Base-by-base conservation (phyloP, 37 sponge, comb jelly and placozoan species). In the Halichondria panicea region DNA sequence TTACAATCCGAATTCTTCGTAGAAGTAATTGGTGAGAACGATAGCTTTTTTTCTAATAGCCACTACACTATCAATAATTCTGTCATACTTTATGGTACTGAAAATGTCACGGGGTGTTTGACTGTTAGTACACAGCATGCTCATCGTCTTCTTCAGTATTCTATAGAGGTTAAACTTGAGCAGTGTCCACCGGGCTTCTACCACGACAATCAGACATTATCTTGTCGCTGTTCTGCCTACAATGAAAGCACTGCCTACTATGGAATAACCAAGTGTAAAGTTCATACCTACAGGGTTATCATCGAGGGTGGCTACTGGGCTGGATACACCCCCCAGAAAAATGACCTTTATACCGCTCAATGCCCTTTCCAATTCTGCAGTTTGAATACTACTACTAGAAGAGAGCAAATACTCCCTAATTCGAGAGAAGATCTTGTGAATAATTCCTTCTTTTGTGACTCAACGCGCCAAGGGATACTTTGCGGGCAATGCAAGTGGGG, bases 401-500 rank as follows among this genome's bases (percentile, higher is more conserved):
- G 19, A 36, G 37, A 32, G 39, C 15, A 36, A 37, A 32, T 35
- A 21, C 39, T 35, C 11, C 66, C 66, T 19, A 39, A 4, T 41
- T 5, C 50, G 13, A 48, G 4, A 18, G 52, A 15, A 48, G 65
- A 28, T 5, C 37, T 63, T n/a, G n/a, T n/a, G n/a, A n/a, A n/a
- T 12, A 19, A 7, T 9, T 12, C 5, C 8, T 27, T 19, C 28
- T 48, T 84, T 22, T 84, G 84, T 62, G 61, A 19, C 0, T n/a
- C 8, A 24, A 50, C 43, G 15, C 33, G 84, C 39, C 42, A 36
- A 34, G 84, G 84, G 0, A 24, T 69, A 7, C 11, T 84, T 22
- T 84, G 84, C 52, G 84, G 77, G 4, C 9, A 59, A 6, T 84
- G 84, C 46, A 48, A n/a, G 11, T 11, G 19, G 22, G 58, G 58